phyloP scores from a whole-genome alignment of 1,140 invertebrate genomes.

The Pachypsylla venusta region DNA sequence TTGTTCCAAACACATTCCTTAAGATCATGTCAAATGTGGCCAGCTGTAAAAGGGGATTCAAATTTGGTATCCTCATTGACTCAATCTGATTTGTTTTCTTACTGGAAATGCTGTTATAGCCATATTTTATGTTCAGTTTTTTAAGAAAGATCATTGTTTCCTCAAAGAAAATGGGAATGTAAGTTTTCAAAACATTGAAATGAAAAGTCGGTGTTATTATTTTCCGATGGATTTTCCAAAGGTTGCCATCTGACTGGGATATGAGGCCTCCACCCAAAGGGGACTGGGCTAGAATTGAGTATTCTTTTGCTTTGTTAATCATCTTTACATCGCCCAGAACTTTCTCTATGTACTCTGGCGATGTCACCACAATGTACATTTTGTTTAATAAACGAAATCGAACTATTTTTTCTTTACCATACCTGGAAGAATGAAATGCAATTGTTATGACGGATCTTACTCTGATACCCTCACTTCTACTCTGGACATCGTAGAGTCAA shows the following conservation, averaged over 20 bases:
- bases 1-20: not conserved
- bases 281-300: not conserved
- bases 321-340: not conserved
- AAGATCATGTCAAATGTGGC: not conserved
- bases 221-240: not conserved
- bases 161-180: not conserved
- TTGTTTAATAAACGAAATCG: too few relatives aligned
- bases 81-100: too few relatives aligned
- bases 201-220: constrained; percentile 8
- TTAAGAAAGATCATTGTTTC: not conserved
- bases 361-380: too few relatives aligned
- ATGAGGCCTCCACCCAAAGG: not conserved
- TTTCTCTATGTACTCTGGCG: not conserved
- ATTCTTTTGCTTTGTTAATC: not conserved
- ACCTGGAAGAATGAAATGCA: too few relatives aligned
- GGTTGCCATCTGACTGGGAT: not conserved
- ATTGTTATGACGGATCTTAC: too few relatives aligned
- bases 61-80: too few relatives aligned
- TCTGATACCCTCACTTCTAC: too few relatives aligned
- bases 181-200: not conserved
- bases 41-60: not conserved
- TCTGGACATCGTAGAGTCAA: too few relatives aligned
- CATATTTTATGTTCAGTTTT: not conserved
- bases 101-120: too few relatives aligned
- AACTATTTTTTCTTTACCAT: too few relatives aligned